These are phyloP conservation scores for Aleadryas rufinucha DNA, from an alignment of 2,113 vertebrate genomes.

Conservation along the genomic window DNA sequence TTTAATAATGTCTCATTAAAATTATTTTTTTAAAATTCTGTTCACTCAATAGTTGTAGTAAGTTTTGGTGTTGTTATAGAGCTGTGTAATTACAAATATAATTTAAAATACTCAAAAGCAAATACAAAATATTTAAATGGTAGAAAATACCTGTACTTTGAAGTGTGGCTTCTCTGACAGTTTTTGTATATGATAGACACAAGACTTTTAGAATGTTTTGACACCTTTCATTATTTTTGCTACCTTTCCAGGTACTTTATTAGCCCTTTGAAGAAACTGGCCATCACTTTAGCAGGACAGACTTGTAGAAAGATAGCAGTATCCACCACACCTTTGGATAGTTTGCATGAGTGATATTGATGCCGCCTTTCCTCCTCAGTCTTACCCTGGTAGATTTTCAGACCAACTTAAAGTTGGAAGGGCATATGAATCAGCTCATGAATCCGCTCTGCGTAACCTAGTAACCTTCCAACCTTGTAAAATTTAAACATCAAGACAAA, in stretches of 20 bases:
- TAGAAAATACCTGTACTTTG: neutral
- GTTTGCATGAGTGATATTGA: neutral
- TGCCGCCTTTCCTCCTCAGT: neutral
- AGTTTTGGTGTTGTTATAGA: neutral
- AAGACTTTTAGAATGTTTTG: neutral
- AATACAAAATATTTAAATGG: neutral
- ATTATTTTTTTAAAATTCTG: neutral
- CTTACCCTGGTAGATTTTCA: neutral
- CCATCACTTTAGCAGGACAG: neutral
- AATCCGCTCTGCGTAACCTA: neutral
- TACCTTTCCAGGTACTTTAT: neutral
- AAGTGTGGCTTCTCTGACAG: neutral
- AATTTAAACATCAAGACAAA: neutral
- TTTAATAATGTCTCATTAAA: neutral
- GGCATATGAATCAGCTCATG: accelerated
- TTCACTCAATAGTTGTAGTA: neutral
- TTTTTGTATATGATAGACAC: neutral
- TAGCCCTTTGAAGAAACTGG: neutral
- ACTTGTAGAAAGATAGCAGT: neutral
- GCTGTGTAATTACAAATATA: neutral
- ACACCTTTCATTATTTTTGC: neutral
- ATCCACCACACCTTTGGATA: neutral
- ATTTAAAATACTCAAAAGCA: neutral
- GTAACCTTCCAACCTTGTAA: neutral
- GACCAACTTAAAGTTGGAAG: neutral